phyloP scores from a whole-genome alignment of 2,113 vertebrate species.

The Anser cygnoides region DNA sequence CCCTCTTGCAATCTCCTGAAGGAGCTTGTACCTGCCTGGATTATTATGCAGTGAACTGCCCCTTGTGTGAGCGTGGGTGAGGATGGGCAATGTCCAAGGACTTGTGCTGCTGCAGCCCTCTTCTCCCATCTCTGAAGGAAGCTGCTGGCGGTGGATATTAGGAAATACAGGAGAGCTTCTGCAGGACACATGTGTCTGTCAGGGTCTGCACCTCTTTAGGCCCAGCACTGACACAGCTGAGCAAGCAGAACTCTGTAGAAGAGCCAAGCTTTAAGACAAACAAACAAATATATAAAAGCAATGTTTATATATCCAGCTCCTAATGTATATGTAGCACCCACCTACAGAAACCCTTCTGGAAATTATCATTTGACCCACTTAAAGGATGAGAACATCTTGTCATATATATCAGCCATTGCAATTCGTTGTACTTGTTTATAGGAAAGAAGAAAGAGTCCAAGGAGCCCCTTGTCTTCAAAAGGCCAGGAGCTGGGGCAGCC shows the following conservation, averaged over 20 bases:
- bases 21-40: background rate
- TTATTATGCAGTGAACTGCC: background rate
- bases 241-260: background rate
- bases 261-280: background rate
- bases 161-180: background rate
- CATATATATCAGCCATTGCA: background rate
- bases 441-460: background rate
- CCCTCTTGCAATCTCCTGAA: background rate
- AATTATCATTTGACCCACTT: background rate
- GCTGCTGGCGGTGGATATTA: background rate
- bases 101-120: background rate
- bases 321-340: background rate
- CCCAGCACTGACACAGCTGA: background rate
- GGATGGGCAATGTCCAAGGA: rapidly evolving
- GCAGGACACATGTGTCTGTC: background rate
- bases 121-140: background rate
- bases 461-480: background rate
- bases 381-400: background rate
- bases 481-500: background rate
- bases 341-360: background rate
- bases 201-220: background rate
- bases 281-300: background rate
- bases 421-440: background rate
- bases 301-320: background rate
- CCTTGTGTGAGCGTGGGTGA: rapidly evolving